These are phyloP conservation scores for Rhizomys pruinosus DNA, from an alignment of 2,113 vertebrate genomes.

Conservation along the genomic window DNA sequence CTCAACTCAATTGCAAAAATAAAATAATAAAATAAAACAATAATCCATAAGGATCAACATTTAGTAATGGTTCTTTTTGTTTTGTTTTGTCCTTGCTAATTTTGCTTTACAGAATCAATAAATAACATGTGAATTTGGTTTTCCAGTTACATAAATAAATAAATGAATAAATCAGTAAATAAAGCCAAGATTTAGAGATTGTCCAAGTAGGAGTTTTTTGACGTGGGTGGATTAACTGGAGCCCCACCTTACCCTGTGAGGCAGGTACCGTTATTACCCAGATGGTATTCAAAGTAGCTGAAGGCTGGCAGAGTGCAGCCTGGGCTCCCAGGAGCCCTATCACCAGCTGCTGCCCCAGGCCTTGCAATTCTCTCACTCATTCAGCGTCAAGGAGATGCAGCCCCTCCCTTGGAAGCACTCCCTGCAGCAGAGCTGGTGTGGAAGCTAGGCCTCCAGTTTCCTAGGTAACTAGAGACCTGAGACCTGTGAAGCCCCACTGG, in stretches of 20 bases:
- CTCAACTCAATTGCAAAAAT: background rate
- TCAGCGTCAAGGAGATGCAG: background rate
- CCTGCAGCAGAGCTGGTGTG: too few relatives aligned
- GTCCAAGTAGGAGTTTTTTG: background rate
- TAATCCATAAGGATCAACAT: too few relatives aligned
- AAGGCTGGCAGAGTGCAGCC: background rate
- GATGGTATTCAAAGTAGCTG: rapidly evolving
- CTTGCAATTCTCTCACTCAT: background rate
- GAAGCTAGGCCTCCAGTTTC: background rate
- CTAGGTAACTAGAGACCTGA: background rate
- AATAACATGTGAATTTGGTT: background rate
- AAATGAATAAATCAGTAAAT: background rate
- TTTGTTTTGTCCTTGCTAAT: background rate
- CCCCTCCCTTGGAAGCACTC: rapidly evolving
- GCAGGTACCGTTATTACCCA: rapidly evolving
- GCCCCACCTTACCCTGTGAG: rapidly evolving
- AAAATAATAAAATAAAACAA: background rate
- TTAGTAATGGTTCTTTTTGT: background rate
- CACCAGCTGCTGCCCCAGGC: background rate
- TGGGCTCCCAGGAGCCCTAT: background rate
- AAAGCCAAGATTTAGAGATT: background rate
- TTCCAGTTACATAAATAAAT: background rate
- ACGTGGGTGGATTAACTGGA: background rate
- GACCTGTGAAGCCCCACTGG: rapidly evolving
- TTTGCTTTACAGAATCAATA: background rate